phyloP scores from a whole-genome alignment of 2,888 invertebrate genomes.

The Drosophila peninsularis region DNA sequence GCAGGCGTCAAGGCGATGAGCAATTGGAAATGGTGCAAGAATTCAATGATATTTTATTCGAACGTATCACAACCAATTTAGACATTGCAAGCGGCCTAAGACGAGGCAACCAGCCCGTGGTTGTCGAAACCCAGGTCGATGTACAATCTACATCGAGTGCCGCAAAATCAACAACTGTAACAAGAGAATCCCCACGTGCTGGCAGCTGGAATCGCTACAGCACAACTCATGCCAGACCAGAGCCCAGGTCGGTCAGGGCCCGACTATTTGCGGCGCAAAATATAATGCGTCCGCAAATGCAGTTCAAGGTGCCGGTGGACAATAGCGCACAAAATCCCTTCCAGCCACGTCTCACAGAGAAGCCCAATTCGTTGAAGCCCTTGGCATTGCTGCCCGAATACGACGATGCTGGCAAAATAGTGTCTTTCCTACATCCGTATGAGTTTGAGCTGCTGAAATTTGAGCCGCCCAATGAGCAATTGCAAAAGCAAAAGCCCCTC shows the following conservation, averaged over 20 bases:
- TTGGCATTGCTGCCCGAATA: slow-evolving; percentile 90
- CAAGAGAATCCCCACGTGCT: slow-evolving; percentile 57
- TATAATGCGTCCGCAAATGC: slow-evolving; percentile 92
- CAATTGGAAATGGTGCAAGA: slow-evolving; percentile 92
- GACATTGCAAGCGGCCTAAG: slow-evolving; percentile 88
- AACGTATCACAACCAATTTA: slow-evolving; percentile 90
- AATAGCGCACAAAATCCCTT: slow-evolving; percentile 91
- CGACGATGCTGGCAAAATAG: slow-evolving; percentile 87
- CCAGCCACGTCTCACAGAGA: slow-evolving; percentile 92
- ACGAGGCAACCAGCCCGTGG: slow-evolving; percentile 85
- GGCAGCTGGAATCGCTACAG: slow-evolving; percentile 87
- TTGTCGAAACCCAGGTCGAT: slow-evolving; percentile 84
- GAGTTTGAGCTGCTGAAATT: slow-evolving; percentile 92
- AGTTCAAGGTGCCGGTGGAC: slow-evolving; percentile 93
- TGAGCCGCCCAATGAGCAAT: slow-evolving; percentile 86
- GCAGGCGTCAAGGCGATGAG: slow-evolving; percentile 86
- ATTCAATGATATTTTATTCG: slow-evolving; percentile 92
- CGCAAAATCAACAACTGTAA: slow-evolving; percentile 1
- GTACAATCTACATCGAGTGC: slow-evolving; percentile 28
- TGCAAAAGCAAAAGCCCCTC: slow-evolving; percentile 85
- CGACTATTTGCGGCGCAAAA: slow-evolving; percentile 89
- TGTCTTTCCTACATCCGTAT: slow-evolving; percentile 94
- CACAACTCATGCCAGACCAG: slow-evolving; percentile 24
- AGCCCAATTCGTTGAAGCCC: slow-evolving; percentile 94
- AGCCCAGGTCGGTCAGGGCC: slow-evolving; percentile 62